These are phyloP conservation scores for Cebidichthys violaceus DNA, from an alignment of 2,113 vertebrate genomes.

Conservation along the genomic window DNA sequence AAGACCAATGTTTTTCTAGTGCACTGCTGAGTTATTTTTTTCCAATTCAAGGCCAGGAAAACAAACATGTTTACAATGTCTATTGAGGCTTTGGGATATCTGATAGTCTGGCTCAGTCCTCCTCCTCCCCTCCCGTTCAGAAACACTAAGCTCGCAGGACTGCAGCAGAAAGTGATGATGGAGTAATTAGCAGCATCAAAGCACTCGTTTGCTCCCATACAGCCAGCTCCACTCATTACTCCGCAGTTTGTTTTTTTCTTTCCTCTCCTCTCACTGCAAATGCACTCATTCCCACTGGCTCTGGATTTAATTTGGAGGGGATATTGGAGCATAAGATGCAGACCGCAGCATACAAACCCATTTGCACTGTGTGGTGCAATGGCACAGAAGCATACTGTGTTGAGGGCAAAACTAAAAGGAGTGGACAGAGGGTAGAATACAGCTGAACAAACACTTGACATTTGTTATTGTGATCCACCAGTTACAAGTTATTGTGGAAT, in stretches of 20 bases:
- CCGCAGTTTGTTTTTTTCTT: constrained; percentile 10
- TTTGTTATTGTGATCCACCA: constrained; percentile 21
- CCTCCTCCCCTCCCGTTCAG: constrained; percentile 17
- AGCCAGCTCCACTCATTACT: constrained; percentile 43
- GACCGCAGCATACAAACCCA: constrained; percentile 19
- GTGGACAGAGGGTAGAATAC: not conserved
- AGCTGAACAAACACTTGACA: constrained; percentile 4
- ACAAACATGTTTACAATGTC: constrained; percentile 53
- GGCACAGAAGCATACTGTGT: constrained; percentile 28
- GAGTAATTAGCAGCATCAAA: constrained; percentile 71
- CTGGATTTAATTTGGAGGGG: constrained; percentile 48
- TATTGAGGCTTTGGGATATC: constrained; percentile 45
- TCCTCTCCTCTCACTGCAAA: constrained; percentile 18
- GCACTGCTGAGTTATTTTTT: not conserved
- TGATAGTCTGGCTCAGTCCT: constrained; percentile 41
- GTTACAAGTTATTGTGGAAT: constrained; percentile 2
- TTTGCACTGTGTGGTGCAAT: constrained; percentile 35
- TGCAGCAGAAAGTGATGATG: constrained; percentile 59
- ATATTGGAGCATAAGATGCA: constrained; percentile 45
- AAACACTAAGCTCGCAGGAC: constrained; percentile 56
- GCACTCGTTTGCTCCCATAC: constrained; percentile 41
- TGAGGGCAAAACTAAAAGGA: constrained; percentile 19
- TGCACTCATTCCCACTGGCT: constrained; percentile 36
- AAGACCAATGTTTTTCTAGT: constrained; percentile 38
- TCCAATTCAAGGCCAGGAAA: constrained; percentile 25